Conservation (phyloP, 2,797 vertebrate genomes). For the Amblyraja radiata region DNA sequence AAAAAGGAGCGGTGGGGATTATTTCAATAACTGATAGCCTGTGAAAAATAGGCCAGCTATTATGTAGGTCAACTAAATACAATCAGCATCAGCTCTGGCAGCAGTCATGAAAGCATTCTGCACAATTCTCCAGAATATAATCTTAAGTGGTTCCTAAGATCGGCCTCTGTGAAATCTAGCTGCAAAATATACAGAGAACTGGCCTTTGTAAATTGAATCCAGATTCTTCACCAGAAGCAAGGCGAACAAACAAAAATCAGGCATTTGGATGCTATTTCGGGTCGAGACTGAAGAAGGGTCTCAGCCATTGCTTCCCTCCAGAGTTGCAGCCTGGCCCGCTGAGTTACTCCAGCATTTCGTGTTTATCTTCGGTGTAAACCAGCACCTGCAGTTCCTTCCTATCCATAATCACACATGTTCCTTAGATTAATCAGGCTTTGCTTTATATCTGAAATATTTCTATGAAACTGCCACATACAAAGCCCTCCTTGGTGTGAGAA, state of each 20-base stretch:
- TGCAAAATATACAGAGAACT: conserved; percentile 16
- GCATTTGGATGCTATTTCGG: too few relatives aligned
- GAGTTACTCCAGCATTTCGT: too few relatives aligned
- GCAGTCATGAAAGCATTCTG: not conserved
- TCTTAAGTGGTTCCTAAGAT: not conserved
- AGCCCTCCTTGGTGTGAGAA: not conserved
- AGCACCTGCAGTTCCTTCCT: too few relatives aligned
- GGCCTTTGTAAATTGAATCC: not conserved
- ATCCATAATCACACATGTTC: not conserved
- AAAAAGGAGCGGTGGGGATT: not conserved
- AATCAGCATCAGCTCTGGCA: not conserved
- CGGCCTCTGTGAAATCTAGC: not conserved
- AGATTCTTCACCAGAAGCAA: not conserved
- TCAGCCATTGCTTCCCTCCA: too few relatives aligned
- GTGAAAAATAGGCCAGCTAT: not conserved
- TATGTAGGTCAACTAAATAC: not conserved
- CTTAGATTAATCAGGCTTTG: not conserved
- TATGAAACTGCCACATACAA: not conserved
- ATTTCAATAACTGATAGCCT: conserved; percentile 23
- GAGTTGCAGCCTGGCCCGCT: too few relatives aligned
- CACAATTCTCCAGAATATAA: not conserved
- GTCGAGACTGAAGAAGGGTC: too few relatives aligned
- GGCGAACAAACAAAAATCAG: not conserved
- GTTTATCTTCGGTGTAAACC: too few relatives aligned
- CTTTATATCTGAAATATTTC: not conserved